phyloP scores from a whole-genome alignment of 1,140 invertebrate species.

The Spodoptera frugiperda region DNA sequence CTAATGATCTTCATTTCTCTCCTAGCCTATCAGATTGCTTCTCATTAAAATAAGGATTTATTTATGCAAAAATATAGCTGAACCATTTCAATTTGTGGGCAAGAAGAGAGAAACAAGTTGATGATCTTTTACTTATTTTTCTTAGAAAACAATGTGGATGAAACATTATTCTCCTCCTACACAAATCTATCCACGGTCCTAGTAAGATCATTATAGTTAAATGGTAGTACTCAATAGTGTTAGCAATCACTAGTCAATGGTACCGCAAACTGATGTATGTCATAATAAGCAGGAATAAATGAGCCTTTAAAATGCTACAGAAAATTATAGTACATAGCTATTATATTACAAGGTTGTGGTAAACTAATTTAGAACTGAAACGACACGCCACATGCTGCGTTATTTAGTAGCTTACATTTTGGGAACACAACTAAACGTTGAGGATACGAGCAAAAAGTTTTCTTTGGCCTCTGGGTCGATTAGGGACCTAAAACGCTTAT shows the following conservation, averaged over 20 bases:
- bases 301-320: neutral
- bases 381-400: constrained; percentile 24
- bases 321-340: constrained; percentile 1
- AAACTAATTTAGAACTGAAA: constrained; percentile 3
- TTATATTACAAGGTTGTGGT: neutral
- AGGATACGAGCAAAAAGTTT: neutral
- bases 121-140: neutral
- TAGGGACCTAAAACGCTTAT: neutral
- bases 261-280: neutral
- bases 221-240: too few species aligned
- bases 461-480: neutral
- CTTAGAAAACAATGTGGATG: neutral
- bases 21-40: constrained; percentile 9
- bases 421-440: neutral
- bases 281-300: neutral
- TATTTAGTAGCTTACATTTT: neutral
- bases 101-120: neutral
- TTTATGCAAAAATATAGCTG: constrained; percentile 5
- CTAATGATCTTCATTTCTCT: constrained; percentile 12
- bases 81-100: constrained; percentile 3
- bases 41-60: neutral
- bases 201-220: too few species aligned
- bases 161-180: neutral
- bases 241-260: neutral
- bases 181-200: neutral